These are phyloP conservation scores for Selene dorsalis DNA, from an alignment of 2,797 vertebrate species.

Conservation along the genomic window DNA sequence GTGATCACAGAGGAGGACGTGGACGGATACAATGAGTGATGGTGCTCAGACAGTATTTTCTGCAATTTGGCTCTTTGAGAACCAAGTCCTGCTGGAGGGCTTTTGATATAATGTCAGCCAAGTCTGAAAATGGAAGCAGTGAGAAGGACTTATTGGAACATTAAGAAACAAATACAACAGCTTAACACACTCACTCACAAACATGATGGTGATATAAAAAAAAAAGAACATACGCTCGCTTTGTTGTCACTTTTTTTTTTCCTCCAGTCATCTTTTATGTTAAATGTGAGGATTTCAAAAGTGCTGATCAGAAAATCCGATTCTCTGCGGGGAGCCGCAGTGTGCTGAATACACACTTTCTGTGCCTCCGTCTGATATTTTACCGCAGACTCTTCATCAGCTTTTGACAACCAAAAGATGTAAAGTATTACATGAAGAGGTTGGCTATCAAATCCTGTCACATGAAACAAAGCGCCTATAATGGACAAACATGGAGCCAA, in stretches of 20 bases:
- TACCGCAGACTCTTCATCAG: slow-evolving; percentile 35
- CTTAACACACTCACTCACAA: slow-evolving; percentile 2
- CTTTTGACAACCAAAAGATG: slow-evolving; percentile 46
- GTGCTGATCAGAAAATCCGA: slow-evolving; percentile 58
- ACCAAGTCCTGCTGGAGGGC: slow-evolving; percentile 29
- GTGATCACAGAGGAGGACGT: slow-evolving; percentile 48
- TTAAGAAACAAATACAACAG: slow-evolving; percentile 9
- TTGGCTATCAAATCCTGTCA: slow-evolving; percentile 11
- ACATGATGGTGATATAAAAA: not conserved
- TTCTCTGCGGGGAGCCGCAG: slow-evolving; percentile 36
- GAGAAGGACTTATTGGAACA: slow-evolving; percentile 15
- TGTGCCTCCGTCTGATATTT: slow-evolving; percentile 36
- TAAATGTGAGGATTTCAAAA: slow-evolving; percentile 45
- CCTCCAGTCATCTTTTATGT: slow-evolving; percentile 3
- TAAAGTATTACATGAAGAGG: slow-evolving; percentile 12
- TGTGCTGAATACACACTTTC: slow-evolving; percentile 58
- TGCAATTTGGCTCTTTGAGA: slow-evolving; percentile 48
- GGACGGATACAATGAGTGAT: slow-evolving; percentile 45
- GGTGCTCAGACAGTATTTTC: slow-evolving; percentile 18
- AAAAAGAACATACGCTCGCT: not conserved
- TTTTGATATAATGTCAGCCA: slow-evolving; percentile 39
- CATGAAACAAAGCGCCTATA: not conserved
- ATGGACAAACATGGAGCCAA: not conserved
- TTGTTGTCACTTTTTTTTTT: not conserved
- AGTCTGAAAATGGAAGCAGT: slow-evolving; percentile 23